These are phyloP conservation scores for Atethmia centrago DNA, from an alignment of 2,888 invertebrate species.

Conservation along the genomic window DNA sequence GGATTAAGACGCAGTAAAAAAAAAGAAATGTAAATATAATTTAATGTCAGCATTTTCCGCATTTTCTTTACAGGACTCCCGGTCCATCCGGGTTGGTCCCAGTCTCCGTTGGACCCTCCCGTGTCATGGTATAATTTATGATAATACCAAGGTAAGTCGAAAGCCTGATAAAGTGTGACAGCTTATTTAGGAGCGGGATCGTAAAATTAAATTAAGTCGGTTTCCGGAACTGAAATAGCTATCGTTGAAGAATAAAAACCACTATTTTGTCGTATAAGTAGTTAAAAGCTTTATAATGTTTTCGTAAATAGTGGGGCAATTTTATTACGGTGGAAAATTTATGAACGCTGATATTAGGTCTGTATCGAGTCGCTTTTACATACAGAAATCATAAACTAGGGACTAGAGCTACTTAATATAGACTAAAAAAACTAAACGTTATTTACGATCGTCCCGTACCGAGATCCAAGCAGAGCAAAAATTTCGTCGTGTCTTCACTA, in stretches of 20 bases:
- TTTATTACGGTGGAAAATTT: background rate
- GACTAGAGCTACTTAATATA: background rate
- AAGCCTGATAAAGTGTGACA: conserved; percentile 33
- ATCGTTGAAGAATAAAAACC: background rate
- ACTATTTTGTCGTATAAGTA: too few relatives aligned
- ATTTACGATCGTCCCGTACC: background rate
- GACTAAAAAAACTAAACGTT: background rate
- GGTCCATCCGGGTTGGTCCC: too few relatives aligned
- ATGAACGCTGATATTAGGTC: background rate
- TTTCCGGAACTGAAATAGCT: background rate
- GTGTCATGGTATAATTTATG: conserved; percentile 27
- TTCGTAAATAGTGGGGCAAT: background rate
- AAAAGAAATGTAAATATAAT: too few relatives aligned
- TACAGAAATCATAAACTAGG: background rate
- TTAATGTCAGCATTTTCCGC: too few relatives aligned
- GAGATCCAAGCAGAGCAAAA: background rate
- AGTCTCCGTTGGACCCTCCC: conserved; percentile 2
- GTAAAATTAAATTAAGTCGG: conserved; percentile 11
- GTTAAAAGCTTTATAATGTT: background rate
- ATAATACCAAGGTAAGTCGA: conserved; percentile 2
- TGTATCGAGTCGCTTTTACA: background rate
- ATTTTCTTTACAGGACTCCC: too few relatives aligned
- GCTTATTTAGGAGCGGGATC: background rate
- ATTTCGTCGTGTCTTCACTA: background rate
- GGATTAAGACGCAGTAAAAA: too few relatives aligned